Conservation (phyloP, 2,113 vertebrate species). For the Ia io region DNA sequence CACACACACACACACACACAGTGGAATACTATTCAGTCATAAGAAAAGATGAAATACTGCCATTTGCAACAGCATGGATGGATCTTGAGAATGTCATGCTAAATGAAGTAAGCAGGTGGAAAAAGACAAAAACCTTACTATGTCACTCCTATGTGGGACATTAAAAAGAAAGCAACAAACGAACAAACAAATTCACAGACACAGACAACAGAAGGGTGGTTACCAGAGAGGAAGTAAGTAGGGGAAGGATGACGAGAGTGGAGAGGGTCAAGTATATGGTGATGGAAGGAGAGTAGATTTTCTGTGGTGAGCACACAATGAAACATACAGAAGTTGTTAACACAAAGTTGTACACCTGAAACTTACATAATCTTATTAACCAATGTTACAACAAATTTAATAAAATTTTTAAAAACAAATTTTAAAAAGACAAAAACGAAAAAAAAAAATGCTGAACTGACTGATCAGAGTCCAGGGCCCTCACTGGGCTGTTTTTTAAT, state of each 20-base stretch:
- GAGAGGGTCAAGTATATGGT: not conserved
- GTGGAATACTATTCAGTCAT: not conserved
- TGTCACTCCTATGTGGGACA: not conserved
- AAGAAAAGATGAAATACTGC: not conserved
- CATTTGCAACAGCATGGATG: not conserved
- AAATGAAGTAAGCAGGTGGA: not conserved
- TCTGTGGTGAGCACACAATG: not conserved
- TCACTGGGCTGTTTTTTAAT: not conserved
- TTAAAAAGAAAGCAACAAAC: not conserved
- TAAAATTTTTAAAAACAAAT: not conserved
- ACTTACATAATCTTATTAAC: not conserved
- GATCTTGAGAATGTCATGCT: not conserved
- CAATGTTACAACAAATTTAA: not conserved
- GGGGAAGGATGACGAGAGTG: not conserved
- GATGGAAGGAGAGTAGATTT: not conserved
- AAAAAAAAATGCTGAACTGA: not conserved
- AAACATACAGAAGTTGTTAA: not conserved
- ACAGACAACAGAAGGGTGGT: not conserved
- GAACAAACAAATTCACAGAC: not conserved
- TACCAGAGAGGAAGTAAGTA: not conserved
- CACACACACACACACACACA: not conserved
- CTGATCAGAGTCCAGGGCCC: not conserved
- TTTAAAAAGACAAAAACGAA: not conserved
- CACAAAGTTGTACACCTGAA: not conserved
- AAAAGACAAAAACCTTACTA: not conserved